Evolutionary conservation across 2,888 invertebrate species (phyloP).

Genomic region (Patella caerulea): DNA sequence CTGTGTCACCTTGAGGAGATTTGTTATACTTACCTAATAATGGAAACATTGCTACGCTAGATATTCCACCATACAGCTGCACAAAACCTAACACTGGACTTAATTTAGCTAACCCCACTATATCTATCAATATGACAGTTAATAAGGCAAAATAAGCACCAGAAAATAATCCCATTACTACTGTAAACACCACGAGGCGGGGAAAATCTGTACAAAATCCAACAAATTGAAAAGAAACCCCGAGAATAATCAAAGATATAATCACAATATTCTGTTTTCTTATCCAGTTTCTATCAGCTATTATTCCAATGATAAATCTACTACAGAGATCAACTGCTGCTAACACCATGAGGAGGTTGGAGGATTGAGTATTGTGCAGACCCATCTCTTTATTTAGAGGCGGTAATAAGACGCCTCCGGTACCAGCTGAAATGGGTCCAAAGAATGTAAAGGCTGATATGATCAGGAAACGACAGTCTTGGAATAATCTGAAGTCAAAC

Average conservation of each 20-base stretch:
- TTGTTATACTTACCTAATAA: neutral
- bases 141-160: neutral
- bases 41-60: neutral
- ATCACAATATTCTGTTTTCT: conserved; percentile 1
- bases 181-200: neutral
- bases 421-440: neutral
- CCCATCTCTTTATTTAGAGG: neutral
- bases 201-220: neutral
- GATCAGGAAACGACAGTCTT: neutral
- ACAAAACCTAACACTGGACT: neutral
- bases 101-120: neutral
- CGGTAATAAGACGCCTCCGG: neutral
- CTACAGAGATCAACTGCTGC: neutral
- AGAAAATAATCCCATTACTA: neutral
- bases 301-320: neutral
- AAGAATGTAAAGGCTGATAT: neutral
- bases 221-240: neutral
- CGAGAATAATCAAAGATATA: neutral
- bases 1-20: too few species aligned
- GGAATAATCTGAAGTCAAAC: neutral
- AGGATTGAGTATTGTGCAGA: neutral
- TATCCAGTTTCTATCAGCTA: conserved; percentile 5
- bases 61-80: neutral
- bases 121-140: neutral
- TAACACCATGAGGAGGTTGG: neutral